Evolutionary conservation across 2,113 vertebrate species (phyloP), one percentile per base, ranked within the genome.

Genomic region (Cavia porcellus): DNA sequence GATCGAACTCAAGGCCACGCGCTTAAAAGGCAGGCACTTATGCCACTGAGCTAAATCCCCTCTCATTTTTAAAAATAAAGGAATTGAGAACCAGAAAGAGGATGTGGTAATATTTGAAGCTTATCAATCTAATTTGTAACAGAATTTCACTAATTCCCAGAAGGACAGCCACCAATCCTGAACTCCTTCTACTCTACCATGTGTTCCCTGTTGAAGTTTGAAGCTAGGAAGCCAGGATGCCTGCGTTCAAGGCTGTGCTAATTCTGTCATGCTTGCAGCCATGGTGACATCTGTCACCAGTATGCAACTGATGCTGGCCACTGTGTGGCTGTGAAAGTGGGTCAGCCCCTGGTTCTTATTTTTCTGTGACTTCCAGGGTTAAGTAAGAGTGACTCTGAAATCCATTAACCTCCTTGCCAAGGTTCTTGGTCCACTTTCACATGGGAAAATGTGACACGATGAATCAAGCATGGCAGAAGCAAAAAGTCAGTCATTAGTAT

Each of bases 401-500:
- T 96, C 98, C 98, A 98, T 98, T 98, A 98, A 98, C 98, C 86
- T 92, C 59, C 98, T 98, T 98, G 98, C 98, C 98, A 98, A 98
- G 92, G 92, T 97, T 98, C 97, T 97, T 93, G 89, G 98, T 98
- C 98, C 98, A 98, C 98, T 99, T 98, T 99, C 98, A 99, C 98
- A 95, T 99, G 98, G 98, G 99, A 99, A 99, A 98, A 99, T 98
- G 97, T 98, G 98, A 98, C 98, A 98, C 98, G 98, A 97, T 98
- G 98, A 98, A 99, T 98, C 98, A 98, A 98, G 98, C 96, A 95
- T 91, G 70, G 96, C 96, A 98, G 98, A 98, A 99, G 98, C 98
- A 99, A 98, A 86, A 99, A 98, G 98, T 98, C 98, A 98, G 98
- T 99, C 98, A 99, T 99, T 98, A 99, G 98, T 98, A 98, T 99